Evolutionary conservation across 2,113 vertebrate genomes (phyloP).

Genomic region (Psittacus erithacus): DNA sequence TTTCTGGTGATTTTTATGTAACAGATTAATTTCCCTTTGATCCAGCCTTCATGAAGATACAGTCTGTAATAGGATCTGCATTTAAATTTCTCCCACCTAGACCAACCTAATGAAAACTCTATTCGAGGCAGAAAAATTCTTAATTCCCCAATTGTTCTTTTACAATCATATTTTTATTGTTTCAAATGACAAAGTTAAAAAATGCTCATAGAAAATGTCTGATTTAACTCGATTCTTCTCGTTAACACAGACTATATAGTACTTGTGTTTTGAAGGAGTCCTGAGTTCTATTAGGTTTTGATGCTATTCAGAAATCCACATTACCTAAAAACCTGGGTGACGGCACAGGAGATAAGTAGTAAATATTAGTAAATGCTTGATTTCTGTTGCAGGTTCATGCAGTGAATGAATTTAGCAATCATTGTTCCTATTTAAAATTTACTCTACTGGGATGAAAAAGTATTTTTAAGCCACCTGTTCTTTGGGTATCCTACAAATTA

Average conservation of each 20-base stretch:
- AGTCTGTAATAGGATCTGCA: not conserved
- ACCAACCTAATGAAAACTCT: not conserved
- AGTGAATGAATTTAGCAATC: not conserved
- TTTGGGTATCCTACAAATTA: not conserved
- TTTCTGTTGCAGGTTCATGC: conserved; percentile 31
- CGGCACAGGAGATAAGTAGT: conserved; percentile 34
- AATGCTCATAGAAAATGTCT: conserved; percentile 8
- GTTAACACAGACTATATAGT: conserved; percentile 28
- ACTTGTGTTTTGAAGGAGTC: conserved; percentile 36
- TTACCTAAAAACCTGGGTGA: conserved; percentile 50
- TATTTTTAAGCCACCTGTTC: not conserved
- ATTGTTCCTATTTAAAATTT: not conserved
- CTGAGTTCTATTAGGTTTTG: conserved; percentile 47
- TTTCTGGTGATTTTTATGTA: conserved; percentile 2
- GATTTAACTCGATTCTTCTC: conserved; percentile 54
- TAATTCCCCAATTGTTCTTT: not conserved
- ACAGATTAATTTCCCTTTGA: conserved; percentile 33
- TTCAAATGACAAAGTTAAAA: conserved; percentile 61
- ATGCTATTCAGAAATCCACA: conserved; percentile 64
- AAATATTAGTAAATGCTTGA: conserved; percentile 58
- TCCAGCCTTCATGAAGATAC: not conserved
- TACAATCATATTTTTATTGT: conserved; percentile 34
- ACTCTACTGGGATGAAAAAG: not conserved
- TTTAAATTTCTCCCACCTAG: conserved; percentile 27
- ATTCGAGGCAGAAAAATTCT: not conserved